Percentiles rank a stretch among this genome's conserved stretches.
phyloP scores from a whole-genome alignment of 2,888 invertebrate species.

The Noctuana brunneofusca region DNA sequence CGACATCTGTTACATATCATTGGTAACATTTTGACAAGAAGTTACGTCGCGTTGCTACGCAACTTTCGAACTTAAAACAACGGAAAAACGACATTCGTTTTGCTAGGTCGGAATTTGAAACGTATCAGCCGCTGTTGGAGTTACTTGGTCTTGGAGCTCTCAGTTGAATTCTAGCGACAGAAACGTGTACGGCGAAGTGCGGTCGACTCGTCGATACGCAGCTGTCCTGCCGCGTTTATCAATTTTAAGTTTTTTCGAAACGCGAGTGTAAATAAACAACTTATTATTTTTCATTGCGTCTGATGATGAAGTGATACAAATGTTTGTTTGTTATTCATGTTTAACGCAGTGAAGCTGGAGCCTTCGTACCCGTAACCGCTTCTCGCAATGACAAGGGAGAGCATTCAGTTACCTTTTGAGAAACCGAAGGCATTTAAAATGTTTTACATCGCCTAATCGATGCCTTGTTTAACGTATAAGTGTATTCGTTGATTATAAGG shows the following conservation, averaged over 20 bases:
- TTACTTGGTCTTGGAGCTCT: slow-evolving; percentile 40
- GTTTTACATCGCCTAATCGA: slow-evolving; percentile 80
- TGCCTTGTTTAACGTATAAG: slow-evolving; percentile 72
- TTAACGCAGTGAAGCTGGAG: slow-evolving; percentile 70
- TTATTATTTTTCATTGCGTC: slow-evolving; percentile 72
- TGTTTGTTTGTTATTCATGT: slow-evolving; percentile 76
- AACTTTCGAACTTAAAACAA: slow-evolving; percentile 73
- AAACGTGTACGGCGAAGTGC: slow-evolving; percentile 83
- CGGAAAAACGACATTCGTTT: slow-evolving; percentile 68
- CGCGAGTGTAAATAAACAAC: slow-evolving; percentile 81
- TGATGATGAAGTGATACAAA: slow-evolving; percentile 75
- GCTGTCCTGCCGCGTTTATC: slow-evolving; percentile 77
- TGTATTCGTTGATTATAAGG: slow-evolving; percentile 77
- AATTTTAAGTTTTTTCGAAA: slow-evolving; percentile 74
- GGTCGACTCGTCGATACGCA: slow-evolving; percentile 82
- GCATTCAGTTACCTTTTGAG: slow-evolving; percentile 79
- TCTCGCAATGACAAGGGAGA: slow-evolving; percentile 82
- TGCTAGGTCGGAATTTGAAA: slow-evolving; percentile 68
- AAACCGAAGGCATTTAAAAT: slow-evolving; percentile 80
- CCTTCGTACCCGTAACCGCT: slow-evolving; percentile 73
- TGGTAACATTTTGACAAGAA: slow-evolving; percentile 37
- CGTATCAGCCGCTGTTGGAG: slow-evolving; percentile 49
- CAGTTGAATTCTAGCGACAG: slow-evolving; percentile 60
- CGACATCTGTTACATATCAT: slow-evolving; percentile 22
- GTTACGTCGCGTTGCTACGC: slow-evolving; percentile 64